Evolutionary conservation across 2,888 invertebrate species (phyloP), one percentile per base, ranked within the genome.

Genomic region (Acanthosepion esculentum): DNA sequence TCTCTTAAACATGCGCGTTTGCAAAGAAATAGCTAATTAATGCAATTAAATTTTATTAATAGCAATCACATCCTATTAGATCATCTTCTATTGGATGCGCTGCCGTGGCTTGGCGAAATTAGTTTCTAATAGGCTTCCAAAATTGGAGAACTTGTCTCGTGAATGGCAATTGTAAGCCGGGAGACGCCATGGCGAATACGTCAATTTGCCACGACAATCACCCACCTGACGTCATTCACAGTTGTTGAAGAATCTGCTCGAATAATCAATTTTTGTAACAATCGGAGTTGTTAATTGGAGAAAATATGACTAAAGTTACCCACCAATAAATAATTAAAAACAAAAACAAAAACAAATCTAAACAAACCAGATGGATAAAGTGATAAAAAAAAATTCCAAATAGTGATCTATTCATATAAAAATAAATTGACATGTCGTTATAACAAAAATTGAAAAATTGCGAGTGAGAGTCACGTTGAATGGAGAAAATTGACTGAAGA

Each of bases 11-110:
- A 78, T 33, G 78, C 78, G 33, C 18, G 41, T 41, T 78, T 33
- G 78, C 78, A 78, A 78, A 78, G 78, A 78, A 78, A n/a, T n/a
- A n/a, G n/a, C 78, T 78, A 78, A 78, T 78, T 78, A 78, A 78
- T 78, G 15, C 78, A 78, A 78, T 78, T 78, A 78, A 78, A 78
- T n/a, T 12, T 10, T 78, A 78, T 78, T 78, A 78, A 78, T 78
- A 78, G 78, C n/a, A 78, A 78, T 78, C 78, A n/a, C 6, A n/a
- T 78, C 78, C n/a, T 78, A 78, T 78, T 78, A 78, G 78, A n/a
- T 15, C n/a, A 78, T 78, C 33, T 0, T 33, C 78, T n/a, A 78
- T n/a, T 78, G 78, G n/a, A n/a, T 78, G 78, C n/a, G 78, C 78
- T 78, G n/a, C n/a, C n/a, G 78, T 15, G 78, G n/a, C 15, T 78